A percentile compares a stretch with the other conserved stretches of the same genome.
These are phyloP conservation scores for Hyles euphorbiae DNA, from an alignment of 1,140 invertebrate genomes.

Conservation along the genomic window DNA sequence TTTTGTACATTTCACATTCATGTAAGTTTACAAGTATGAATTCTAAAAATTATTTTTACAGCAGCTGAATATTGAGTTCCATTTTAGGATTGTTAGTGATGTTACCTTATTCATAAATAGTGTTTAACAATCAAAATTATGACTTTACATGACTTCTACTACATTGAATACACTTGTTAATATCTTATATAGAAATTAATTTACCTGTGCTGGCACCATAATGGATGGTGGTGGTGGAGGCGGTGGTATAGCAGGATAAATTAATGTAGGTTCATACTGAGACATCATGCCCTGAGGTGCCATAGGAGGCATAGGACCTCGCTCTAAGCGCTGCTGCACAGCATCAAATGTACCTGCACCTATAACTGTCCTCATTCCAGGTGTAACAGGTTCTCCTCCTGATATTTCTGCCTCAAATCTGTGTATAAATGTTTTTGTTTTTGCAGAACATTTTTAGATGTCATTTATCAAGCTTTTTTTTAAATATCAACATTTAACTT, in stretches of 20 bases:
- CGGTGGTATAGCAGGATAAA: slow-evolving; percentile 55
- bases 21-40: too few species aligned
- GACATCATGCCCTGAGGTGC: slow-evolving; percentile 68
- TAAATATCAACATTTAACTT: too few species aligned
- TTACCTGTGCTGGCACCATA: slow-evolving; percentile 63
- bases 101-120: too few species aligned
- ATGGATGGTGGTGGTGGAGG: slow-evolving; percentile 58
- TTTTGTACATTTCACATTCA: too few species aligned
- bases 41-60: too few species aligned
- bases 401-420: slow-evolving; percentile 93
- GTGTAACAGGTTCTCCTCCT: slow-evolving; percentile 69
- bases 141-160: too few species aligned
- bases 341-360: slow-evolving; percentile 81
- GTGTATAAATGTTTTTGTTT: slow-evolving; percentile 4
- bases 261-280: slow-evolving; percentile 76
- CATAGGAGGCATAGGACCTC: slow-evolving; percentile 71
- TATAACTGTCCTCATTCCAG: slow-evolving; percentile 77
- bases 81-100: too few species aligned
- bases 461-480: too few species aligned
- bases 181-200: slow-evolving; percentile 7
- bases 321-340: slow-evolving; percentile 80
- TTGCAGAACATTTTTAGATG: too few species aligned
- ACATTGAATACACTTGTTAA: too few species aligned
- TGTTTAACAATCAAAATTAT: too few species aligned
- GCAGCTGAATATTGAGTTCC: too few species aligned